Conservation (phyloP, 2,113 vertebrate genomes). For the Dascyllus trimaculatus region DNA sequence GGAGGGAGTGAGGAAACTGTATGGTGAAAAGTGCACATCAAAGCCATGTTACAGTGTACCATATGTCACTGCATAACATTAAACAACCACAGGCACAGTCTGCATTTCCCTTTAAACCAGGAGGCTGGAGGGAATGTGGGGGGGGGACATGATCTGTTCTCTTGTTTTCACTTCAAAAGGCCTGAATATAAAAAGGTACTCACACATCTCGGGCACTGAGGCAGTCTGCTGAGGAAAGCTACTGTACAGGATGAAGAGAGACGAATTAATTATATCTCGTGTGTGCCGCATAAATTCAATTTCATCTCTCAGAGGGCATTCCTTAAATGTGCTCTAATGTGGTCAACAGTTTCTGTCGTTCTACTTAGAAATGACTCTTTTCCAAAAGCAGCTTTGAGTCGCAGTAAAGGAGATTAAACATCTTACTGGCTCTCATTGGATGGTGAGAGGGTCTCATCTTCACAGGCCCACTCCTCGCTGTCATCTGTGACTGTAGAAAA, state of each 20-base stretch:
- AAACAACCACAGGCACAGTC: slow-evolving; percentile 41
- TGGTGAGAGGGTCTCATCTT: slow-evolving; percentile 80
- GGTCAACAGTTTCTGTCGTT: slow-evolving; percentile 9
- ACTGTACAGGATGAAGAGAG: slow-evolving; percentile 20
- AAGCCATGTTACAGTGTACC: slow-evolving; percentile 26
- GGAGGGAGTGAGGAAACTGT: slow-evolving; percentile 6
- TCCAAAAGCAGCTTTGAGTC: not conserved
- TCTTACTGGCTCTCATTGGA: slow-evolving; percentile 76
- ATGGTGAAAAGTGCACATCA: slow-evolving; percentile 47
- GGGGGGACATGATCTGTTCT: not conserved
- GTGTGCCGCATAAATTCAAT: not conserved
- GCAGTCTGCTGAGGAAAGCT: slow-evolving; percentile 61
- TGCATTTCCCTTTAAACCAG: slow-evolving; percentile 33
- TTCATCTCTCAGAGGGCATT: not conserved
- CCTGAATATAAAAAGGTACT: slow-evolving; percentile 55
- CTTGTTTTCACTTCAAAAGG: slow-evolving; percentile 49
- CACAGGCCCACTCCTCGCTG: slow-evolving; percentile 88
- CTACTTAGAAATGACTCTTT: slow-evolving; percentile 4
- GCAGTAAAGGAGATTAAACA: not conserved
- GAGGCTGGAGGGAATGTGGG: not conserved
- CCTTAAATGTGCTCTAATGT: slow-evolving; percentile 5
- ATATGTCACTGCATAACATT: slow-evolving; percentile 23
- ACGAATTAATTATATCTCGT: not conserved
- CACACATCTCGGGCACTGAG: slow-evolving; percentile 75
- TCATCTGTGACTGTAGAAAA: slow-evolving; percentile 87